These are phyloP conservation scores for Mesitornis unicolor DNA, from an alignment of 2,113 vertebrate species.

Conservation along the genomic window DNA sequence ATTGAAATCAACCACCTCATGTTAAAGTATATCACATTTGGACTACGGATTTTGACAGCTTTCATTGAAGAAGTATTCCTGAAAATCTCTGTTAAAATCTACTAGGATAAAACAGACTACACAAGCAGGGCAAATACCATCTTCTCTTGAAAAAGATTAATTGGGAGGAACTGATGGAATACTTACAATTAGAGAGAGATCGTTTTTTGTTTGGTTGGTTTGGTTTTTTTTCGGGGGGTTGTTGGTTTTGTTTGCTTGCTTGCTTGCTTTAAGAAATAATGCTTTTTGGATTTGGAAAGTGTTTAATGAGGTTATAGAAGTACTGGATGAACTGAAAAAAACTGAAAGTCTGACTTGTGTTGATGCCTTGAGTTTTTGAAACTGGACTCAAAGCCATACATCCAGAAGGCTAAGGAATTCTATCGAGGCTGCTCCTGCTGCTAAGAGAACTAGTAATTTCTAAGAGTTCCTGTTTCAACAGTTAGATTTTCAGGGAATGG, in stretches of 20 bases:
- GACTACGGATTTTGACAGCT: conserved; percentile 18
- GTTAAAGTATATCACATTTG: conserved; percentile 33
- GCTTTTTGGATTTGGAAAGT: neutral
- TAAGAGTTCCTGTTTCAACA: neutral
- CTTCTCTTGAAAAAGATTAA: neutral
- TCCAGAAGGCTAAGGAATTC: neutral
- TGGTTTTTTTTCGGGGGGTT: neutral
- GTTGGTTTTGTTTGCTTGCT: neutral
- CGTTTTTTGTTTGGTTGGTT: neutral
- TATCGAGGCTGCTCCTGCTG: neutral
- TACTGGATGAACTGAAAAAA: neutral
- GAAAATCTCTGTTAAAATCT: neutral
- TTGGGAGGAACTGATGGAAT: neutral
- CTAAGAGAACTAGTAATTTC: neutral
- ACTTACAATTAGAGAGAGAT: neutral
- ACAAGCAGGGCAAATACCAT: neutral
- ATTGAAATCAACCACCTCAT: conserved; percentile 54
- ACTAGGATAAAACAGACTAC: neutral
- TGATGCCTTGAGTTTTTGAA: neutral
- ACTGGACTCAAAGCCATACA: neutral
- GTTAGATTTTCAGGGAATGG: neutral
- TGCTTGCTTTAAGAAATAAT: neutral
- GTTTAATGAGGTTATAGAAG: neutral
- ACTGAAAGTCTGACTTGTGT: neutral
- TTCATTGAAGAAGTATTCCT: conserved; percentile 23